Percentiles rank a stretch among this genome's conserved stretches.
Evolutionary conservation across 2,888 invertebrate genomes (phyloP).

Genomic region (Ophion slaviceki): DNA sequence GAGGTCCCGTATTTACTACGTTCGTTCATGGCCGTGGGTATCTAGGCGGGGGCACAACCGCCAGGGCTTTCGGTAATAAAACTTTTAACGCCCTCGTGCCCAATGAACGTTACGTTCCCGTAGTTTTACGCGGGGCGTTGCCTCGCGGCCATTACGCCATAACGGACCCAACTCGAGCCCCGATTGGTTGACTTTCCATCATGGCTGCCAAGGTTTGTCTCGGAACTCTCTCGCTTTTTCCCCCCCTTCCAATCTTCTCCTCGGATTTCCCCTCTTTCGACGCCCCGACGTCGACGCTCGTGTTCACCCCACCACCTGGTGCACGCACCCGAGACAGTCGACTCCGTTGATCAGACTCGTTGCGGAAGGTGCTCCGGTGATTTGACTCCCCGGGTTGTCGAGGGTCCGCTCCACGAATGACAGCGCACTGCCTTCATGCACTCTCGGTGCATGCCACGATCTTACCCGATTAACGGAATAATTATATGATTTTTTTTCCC

Average conservation of each 20-base stretch:
- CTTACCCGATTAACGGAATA: slow-evolving; percentile 53
- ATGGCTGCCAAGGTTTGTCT: slow-evolving; percentile 78
- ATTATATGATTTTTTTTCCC: slow-evolving; percentile 50
- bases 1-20: slow-evolving; percentile 55
- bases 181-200: slow-evolving; percentile 79
- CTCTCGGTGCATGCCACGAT: slow-evolving; percentile 24
- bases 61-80: slow-evolving; percentile 76
- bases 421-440: slow-evolving; percentile 35
- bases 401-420: slow-evolving; percentile 22
- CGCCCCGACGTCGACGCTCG: slow-evolving; percentile 6
- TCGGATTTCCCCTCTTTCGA: slow-evolving; percentile 42
- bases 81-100: slow-evolving; percentile 81
- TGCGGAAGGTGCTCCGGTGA: slow-evolving; percentile 52
- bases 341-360: slow-evolving; percentile 50
- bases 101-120: slow-evolving; percentile 80
- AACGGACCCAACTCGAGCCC: slow-evolving; percentile 71
- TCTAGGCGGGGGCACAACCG: slow-evolving; percentile 80
- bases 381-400: slow-evolving; percentile 27
- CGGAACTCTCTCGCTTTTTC: slow-evolving; percentile 70
- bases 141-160: slow-evolving; percentile 82
- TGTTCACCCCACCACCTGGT: slow-evolving; percentile 64
- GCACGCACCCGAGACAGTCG: slow-evolving; percentile 25
- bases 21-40: slow-evolving; percentile 56
- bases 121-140: slow-evolving; percentile 79
- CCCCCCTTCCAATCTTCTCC: slow-evolving; percentile 52